phyloP scores from a whole-genome alignment of 2,888 invertebrate species.

The Molanna angustata region DNA sequence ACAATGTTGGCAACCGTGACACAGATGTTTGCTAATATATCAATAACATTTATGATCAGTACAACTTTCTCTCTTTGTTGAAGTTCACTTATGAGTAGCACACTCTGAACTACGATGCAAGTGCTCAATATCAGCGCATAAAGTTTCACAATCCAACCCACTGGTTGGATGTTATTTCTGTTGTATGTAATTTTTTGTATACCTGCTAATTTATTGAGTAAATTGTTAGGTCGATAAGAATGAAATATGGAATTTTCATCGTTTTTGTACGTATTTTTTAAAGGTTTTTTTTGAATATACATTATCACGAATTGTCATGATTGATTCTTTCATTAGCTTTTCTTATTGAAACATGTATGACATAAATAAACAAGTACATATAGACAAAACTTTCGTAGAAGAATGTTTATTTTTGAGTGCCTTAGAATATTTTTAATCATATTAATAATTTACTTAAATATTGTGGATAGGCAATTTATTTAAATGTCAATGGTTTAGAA shows the following conservation, averaged over 20 bases:
- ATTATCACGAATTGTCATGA: too few relatives aligned
- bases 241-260: constrained; percentile 14
- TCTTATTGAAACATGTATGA: too few relatives aligned
- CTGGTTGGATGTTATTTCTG: constrained; percentile 4
- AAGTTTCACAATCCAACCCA: constrained; percentile 17
- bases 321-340: too few relatives aligned
- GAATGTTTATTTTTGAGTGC: too few relatives aligned
- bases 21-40: constrained; percentile 18
- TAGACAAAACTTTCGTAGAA: too few relatives aligned
- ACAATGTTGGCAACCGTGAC: constrained; percentile 8
- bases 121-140: constrained; percentile 9
- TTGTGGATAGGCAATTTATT: too few relatives aligned
- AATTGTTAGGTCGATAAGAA: constrained; percentile 20
- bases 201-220: constrained; percentile 16
- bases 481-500: too few relatives aligned
- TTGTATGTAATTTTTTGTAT: constrained; percentile 23
- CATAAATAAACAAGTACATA: too few relatives aligned
- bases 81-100: constrained; percentile 12
- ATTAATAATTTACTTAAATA: too few relatives aligned
- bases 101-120: background rate
- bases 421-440: too few relatives aligned
- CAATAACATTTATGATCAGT: constrained; percentile 18
- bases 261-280: constrained; percentile 15
- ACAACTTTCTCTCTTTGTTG: background rate
- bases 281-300: too few relatives aligned